Percentiles rank a stretch among this genome's conserved stretches.
phyloP scores from a whole-genome alignment of 2,797 vertebrate genomes.

The Galago senegalensis region DNA sequence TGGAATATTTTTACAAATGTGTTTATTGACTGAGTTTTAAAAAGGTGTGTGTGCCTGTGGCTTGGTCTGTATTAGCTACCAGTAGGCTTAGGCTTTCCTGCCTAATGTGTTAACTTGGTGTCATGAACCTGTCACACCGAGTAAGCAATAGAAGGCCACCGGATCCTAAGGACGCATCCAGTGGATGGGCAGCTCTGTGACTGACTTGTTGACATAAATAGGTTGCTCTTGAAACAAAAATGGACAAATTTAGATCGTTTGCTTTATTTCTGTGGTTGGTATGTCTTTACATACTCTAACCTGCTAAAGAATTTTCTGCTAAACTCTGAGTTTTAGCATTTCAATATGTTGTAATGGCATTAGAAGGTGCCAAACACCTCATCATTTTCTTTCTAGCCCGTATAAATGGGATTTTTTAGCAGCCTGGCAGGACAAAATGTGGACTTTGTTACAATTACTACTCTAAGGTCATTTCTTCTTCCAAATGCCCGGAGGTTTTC shows the following conservation, averaged over 20 bases:
- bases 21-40: conserved; percentile 77
- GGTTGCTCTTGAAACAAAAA: conserved; percentile 71
- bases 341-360: not conserved
- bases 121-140: conserved; percentile 25
- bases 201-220: conserved; percentile 19
- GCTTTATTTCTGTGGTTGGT: conserved; percentile 53
- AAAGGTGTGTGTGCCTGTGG: conserved; percentile 72
- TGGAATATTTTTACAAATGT: conserved; percentile 82
- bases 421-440: not conserved
- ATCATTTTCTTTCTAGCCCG: not conserved
- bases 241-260: conserved; percentile 51
- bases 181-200: not conserved
- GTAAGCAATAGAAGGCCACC: conserved; percentile 2
- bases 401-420: not conserved
- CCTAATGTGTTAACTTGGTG: conserved; percentile 69
- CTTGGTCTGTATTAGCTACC: conserved; percentile 67
- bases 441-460: not conserved
- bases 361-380: not conserved
- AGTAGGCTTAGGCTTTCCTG: conserved; percentile 64
- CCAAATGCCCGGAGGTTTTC: not conserved
- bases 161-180: not conserved
- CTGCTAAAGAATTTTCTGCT: not conserved
- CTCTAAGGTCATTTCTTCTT: not conserved
- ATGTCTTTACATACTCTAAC: conserved; percentile 44
- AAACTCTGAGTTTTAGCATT: conserved; percentile 39